Conservation (phyloP, 1,140 invertebrate species). For the Drosophila tani region DNA sequence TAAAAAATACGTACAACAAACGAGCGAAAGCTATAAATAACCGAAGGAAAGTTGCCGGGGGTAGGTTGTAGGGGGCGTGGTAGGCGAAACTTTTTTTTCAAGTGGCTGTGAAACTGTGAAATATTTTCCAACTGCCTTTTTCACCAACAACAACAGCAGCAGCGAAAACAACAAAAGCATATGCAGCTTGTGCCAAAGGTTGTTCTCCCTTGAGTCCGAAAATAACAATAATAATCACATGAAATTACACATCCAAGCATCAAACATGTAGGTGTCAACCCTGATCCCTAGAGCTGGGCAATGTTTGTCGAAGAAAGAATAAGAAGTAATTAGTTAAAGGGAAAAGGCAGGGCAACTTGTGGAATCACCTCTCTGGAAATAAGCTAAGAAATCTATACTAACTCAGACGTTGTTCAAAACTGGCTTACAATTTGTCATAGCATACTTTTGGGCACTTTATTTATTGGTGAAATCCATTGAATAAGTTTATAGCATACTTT, state of each 20-base stretch:
- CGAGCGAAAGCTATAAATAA: slow-evolving; percentile 79
- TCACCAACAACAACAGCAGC: background rate
- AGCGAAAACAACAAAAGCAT: slow-evolving; percentile 13
- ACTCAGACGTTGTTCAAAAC: background rate
- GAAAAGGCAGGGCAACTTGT: background rate
- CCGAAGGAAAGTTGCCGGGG: slow-evolving; percentile 10
- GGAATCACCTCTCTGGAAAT: background rate
- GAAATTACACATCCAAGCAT: background rate
- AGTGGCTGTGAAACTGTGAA: slow-evolving; percentile 67
- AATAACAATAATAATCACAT: slow-evolving; percentile 6
- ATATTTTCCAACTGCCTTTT: slow-evolving; percentile 40
- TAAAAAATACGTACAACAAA: slow-evolving; percentile 68
- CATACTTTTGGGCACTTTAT: too few species aligned
- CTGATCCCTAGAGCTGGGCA: background rate
- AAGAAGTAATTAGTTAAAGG: too few species aligned
- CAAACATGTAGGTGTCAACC: background rate
- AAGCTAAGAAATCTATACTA: background rate
- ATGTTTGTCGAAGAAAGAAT: background rate
- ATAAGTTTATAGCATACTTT: too few species aligned
- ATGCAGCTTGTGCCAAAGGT: slow-evolving; percentile 35
- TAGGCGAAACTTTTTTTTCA: slow-evolving; percentile 37
- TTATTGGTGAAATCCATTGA: too few species aligned
- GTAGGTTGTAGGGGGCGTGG: background rate
- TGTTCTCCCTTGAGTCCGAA: background rate
- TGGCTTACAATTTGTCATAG: too few species aligned